Percentiles rank a stretch among this genome's conserved stretches.
Evolutionary conservation across 2,888 invertebrate species (phyloP).

Genomic region (Campopleginae sp.): DNA sequence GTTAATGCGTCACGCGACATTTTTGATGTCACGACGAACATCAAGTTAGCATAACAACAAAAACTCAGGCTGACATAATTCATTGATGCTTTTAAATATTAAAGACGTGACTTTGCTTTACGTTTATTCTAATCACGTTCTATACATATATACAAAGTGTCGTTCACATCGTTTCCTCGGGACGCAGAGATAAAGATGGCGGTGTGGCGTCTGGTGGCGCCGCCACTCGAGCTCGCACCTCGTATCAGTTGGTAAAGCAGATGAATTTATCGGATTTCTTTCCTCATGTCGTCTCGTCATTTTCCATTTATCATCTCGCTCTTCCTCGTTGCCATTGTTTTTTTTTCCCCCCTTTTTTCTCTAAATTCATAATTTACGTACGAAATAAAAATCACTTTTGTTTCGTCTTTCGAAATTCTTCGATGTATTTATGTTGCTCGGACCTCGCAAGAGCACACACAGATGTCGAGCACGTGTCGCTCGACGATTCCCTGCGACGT

Average conservation of each 20-base stretch:
- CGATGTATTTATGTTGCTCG: conserved; percentile 22
- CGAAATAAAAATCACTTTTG: conserved; percentile 3
- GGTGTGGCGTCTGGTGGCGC: conserved; percentile 61
- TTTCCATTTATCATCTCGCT: not conserved
- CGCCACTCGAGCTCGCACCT: conserved; percentile 47
- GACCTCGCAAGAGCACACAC: conserved; percentile 50
- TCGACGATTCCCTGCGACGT: conserved; percentile 19
- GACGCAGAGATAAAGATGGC: conserved; percentile 50
- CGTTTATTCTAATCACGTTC: conserved; percentile 11
- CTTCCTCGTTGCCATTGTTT: not conserved
- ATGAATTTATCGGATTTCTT: not conserved
- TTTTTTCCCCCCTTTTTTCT: conserved; percentile 1
- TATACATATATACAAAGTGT: not conserved
- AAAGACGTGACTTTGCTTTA: not conserved
- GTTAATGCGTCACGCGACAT: not conserved
- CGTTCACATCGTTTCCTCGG: conserved; percentile 18
- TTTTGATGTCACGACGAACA: not conserved
- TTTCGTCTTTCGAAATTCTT: not conserved
- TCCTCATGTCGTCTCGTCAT: not conserved
- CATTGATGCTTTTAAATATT: not conserved
- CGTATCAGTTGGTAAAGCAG: conserved; percentile 64
- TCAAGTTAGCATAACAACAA: not conserved
- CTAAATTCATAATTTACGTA: not conserved
- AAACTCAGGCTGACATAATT: not conserved
- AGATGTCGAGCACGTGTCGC: conserved; percentile 75